phyloP scores from a whole-genome alignment of 2,888 invertebrate species.

The Microplitis deprimator region DNA sequence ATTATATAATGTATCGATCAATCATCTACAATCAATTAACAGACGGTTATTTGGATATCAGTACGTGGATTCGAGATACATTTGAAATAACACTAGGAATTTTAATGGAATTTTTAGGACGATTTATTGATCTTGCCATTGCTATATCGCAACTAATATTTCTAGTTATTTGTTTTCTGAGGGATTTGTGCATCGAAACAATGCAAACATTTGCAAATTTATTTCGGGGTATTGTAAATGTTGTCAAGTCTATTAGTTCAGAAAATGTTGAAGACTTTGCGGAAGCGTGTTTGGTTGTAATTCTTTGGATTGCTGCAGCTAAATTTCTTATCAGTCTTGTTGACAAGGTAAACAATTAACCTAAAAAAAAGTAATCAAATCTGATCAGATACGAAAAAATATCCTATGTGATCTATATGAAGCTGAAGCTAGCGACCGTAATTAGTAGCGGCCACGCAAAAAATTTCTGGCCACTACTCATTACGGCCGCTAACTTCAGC shows the following conservation, averaged over 20 bases:
- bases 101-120: constrained; percentile 57
- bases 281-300: constrained; percentile 60
- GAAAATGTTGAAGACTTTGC: constrained; percentile 65
- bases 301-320: constrained; percentile 59
- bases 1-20: constrained; percentile 35
- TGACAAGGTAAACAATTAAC: constrained; percentile 50
- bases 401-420: too few species aligned
- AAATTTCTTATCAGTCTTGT: constrained; percentile 54
- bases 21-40: constrained; percentile 53
- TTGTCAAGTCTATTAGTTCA: constrained; percentile 58
- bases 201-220: constrained; percentile 62
- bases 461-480: too few species aligned
- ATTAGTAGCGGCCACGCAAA: too few species aligned
- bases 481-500: too few species aligned
- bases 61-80: constrained; percentile 62
- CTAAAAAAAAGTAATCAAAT: background rate
- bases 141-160: constrained; percentile 59
- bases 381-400: too few species aligned
- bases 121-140: constrained; percentile 59
- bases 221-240: constrained; percentile 59
- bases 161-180: constrained; percentile 59
- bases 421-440: too few species aligned
- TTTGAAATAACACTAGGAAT: constrained; percentile 58
- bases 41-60: constrained; percentile 53
- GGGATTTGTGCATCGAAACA: constrained; percentile 60